These are phyloP conservation scores for Atopsyche davidsoni DNA, from an alignment of 1,140 invertebrate species.

Conservation along the genomic window DNA sequence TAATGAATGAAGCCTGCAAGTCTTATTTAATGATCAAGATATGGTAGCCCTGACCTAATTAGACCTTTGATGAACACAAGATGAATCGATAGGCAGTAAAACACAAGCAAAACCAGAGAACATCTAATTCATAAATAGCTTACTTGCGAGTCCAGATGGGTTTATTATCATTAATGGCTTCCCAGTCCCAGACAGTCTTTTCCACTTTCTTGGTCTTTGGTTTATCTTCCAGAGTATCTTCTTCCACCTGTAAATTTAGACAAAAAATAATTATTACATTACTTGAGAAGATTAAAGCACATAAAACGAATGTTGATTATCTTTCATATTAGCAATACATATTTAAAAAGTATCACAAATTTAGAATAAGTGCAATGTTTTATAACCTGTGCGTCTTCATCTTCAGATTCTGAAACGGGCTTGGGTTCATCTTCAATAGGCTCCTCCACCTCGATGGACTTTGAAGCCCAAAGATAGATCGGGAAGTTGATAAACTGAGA, in stretches of 20 bases:
- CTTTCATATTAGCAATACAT: background rate
- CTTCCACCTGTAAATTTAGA: conserved; percentile 47
- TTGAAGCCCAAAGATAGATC: conserved; percentile 94
- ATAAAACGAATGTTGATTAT: too few species aligned
- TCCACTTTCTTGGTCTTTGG: conserved; percentile 90
- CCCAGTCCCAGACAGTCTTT: conserved; percentile 99
- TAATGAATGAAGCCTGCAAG: too few species aligned
- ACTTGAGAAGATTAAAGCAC: too few species aligned
- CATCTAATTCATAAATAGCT: too few species aligned
- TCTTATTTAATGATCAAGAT: too few species aligned
- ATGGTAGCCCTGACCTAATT: too few species aligned
- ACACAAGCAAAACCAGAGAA: too few species aligned
- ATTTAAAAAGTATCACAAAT: background rate
- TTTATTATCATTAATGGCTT: conserved; percentile 91
- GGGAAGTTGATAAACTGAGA: conserved; percentile 99
- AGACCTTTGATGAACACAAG: too few species aligned
- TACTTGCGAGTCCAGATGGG: conserved; percentile 93
- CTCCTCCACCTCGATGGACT: conserved; percentile 84
- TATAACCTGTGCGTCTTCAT: conserved; percentile 57
- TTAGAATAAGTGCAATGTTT: conserved; percentile 38
- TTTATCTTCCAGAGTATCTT: conserved; percentile 69
- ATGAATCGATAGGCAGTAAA: too few species aligned
- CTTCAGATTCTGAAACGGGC: conserved; percentile 51
- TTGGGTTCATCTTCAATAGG: conserved; percentile 49
- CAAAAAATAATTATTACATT: conserved; percentile 9